Base-by-base conservation (phyloP, 2,888 invertebrate species). In the Lasiommata megera region DNA sequence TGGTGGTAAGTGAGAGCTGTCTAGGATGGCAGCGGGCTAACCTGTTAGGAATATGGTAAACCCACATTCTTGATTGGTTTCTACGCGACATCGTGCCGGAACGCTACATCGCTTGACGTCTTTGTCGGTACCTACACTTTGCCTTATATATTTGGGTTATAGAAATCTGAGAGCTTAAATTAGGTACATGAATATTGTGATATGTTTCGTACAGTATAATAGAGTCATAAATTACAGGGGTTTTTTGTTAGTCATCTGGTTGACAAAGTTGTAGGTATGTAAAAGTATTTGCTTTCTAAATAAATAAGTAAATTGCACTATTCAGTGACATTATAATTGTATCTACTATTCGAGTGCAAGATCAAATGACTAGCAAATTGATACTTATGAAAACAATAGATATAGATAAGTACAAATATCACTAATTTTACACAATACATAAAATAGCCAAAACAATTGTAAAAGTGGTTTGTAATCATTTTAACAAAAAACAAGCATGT, bases 381-480 rank as follows among this genome's bases (percentile, higher is more conserved):
- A 56, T 29, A 55, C 41, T 31, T 46, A 23, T n/a, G n/a, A n/a
- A n/a, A n/a, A n/a, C n/a, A n/a, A n/a, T 28, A 46, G 11, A 14
- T 16, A n/a, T 48, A 34, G 40, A 34, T 50, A 41, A 29, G 51
- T 54, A 43, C 48, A 50, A 34, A 50, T 41, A 44, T 46, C 55
- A 48, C 44, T 23, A 57, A 34, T 56, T 29, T 37, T 58, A 60
- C 54, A 44, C 40, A 62, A 59, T 61, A 87, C 83, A 88, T 88
- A 86, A 88, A 88, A 89, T 88, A 88, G 88, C 89, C 88, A 88
- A 84, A 87, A 88, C 88, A 73, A 43, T 66, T 67, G 7, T 31
- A 47, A 51, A 56, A 47, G 60, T 43, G 29, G 47, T 54, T 37
- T 54, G 34, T 54, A 34, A 46, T 34, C 44, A 58, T 57, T 43